phyloP scores from a whole-genome alignment of 2,113 vertebrate genomes.

The Platichthys stellatus region DNA sequence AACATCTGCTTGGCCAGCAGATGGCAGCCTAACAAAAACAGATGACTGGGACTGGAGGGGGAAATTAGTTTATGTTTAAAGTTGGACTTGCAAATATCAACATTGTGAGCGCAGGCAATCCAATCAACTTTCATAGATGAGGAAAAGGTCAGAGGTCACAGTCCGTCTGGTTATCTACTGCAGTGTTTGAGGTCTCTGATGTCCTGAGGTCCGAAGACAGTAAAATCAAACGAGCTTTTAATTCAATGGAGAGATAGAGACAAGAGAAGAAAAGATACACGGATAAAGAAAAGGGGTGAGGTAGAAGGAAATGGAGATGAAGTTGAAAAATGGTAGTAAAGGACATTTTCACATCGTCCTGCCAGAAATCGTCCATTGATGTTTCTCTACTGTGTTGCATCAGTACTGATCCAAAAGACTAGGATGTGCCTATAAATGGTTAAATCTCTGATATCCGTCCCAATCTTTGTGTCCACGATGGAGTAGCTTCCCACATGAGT shows the following conservation, averaged over 20 bases:
- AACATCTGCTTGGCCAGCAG: not conserved
- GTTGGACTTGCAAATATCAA: not conserved
- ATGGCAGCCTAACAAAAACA: not conserved
- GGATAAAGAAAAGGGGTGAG: not conserved
- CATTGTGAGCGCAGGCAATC: no score
- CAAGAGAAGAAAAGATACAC: not conserved
- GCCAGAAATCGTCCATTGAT: not conserved
- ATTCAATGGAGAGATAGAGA: not conserved
- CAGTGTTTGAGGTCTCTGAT: constrained; percentile 40
- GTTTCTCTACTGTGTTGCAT: no score
- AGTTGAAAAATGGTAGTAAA: not conserved
- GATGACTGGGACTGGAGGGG: not conserved
- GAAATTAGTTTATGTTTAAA: not conserved
- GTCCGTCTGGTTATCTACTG: constrained; percentile 13
- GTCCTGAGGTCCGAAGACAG: constrained; percentile 23
- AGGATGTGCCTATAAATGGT: not conserved
- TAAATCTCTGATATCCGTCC: not conserved
- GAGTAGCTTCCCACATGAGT: not conserved
- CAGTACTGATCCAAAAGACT: no score
- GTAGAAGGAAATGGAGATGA: constrained; percentile 21
- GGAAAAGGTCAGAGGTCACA: not conserved
- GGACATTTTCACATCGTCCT: not conserved
- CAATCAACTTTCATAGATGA: not conserved
- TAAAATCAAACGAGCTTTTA: not conserved
- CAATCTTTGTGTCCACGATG: not conserved